Conservation (phyloP, 2,113 vertebrate species). For the Rafetus swinhoei region DNA sequence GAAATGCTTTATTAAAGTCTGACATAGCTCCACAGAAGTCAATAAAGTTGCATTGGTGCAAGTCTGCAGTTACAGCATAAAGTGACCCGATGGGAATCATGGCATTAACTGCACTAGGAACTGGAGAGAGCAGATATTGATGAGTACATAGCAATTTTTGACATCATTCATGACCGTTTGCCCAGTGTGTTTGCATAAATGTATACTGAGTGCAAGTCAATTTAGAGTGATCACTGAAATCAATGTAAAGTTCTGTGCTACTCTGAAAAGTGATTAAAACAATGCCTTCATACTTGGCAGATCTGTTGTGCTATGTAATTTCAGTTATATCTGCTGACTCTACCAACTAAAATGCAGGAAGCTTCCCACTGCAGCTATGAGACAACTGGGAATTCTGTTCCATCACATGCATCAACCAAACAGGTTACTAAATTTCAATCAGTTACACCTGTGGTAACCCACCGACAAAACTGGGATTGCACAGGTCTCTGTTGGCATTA, state of each 20-base stretch:
- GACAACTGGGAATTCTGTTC: not conserved
- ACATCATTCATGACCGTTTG: not conserved
- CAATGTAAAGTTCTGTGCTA: not conserved
- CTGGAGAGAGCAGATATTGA: too few relatives aligned
- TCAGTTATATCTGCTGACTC: not conserved
- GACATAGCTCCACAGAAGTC: not conserved
- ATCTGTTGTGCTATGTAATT: not conserved
- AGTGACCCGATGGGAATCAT: not conserved
- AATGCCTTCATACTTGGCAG: not conserved
- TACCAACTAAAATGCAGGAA: not conserved
- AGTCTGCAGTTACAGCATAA: not conserved
- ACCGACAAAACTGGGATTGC: not conserved
- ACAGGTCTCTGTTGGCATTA: not conserved
- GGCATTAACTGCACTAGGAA: not conserved
- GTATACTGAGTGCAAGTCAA: not conserved
- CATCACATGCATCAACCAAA: not conserved
- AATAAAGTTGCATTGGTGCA: not conserved
- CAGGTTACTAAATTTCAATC: not conserved
- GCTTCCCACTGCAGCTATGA: not conserved
- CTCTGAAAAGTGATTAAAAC: not conserved
- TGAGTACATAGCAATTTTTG: not conserved
- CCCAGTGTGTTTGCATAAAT: not conserved
- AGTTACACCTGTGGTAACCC: not conserved
- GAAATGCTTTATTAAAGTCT: not conserved
- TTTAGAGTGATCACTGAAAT: not conserved